Evolutionary conservation across 2,113 vertebrate genomes (phyloP).

Genomic region (Abramis brama): DNA sequence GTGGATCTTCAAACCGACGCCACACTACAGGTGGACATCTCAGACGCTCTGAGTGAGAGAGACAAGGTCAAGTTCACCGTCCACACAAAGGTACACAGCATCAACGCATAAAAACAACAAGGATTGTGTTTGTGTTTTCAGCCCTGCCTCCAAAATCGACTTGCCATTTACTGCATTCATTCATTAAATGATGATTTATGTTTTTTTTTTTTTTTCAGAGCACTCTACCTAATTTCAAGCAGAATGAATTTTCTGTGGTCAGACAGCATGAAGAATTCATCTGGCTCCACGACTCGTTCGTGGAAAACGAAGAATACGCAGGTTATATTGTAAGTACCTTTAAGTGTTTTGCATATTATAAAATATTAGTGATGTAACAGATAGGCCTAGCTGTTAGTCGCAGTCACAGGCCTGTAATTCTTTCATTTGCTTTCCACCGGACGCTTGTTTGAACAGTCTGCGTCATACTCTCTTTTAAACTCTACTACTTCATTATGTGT

Average conservation of each 20-base stretch:
- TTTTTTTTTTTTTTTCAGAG: constrained; percentile 75
- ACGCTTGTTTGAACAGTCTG: not conserved
- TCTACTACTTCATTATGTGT: constrained; percentile 2
- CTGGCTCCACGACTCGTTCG: constrained; percentile 98
- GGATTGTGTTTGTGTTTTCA: not conserved
- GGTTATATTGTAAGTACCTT: constrained; percentile 92
- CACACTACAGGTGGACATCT: constrained; percentile 97
- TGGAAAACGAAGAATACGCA: constrained; percentile 98
- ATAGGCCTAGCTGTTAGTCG: not conserved
- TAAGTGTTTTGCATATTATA: not conserved
- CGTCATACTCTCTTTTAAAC: not conserved
- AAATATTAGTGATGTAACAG: not conserved
- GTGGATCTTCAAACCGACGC: constrained; percentile 97
- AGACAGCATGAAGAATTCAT: constrained; percentile 98
- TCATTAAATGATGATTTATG: not conserved
- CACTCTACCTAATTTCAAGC: constrained; percentile 97
- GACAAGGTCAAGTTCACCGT: constrained; percentile 99
- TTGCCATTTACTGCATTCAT: not conserved
- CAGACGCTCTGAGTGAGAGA: constrained; percentile 95
- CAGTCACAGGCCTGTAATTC: not conserved
- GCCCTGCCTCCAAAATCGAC: not conserved
- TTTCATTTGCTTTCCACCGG: constrained; percentile 5
- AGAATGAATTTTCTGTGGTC: constrained; percentile 97
- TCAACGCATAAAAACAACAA: not conserved
- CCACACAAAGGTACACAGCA: constrained; percentile 90